phyloP scores from a whole-genome alignment of 2,113 vertebrate genomes.

The Nycticorax nycticorax region DNA sequence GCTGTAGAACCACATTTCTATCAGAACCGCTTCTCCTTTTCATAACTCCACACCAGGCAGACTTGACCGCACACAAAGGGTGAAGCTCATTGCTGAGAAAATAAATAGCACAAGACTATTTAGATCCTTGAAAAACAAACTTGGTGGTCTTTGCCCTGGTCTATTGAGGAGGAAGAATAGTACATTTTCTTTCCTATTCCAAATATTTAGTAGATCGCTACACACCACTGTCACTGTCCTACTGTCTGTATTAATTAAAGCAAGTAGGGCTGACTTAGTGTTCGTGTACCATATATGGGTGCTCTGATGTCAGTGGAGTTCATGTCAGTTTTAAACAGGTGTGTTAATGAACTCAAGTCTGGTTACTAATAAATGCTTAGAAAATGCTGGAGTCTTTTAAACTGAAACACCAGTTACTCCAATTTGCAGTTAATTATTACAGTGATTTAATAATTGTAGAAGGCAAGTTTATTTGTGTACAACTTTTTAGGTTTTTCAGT shows the following conservation, averaged over 20 bases:
- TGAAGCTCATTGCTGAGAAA: constrained; percentile 36
- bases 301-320: neutral
- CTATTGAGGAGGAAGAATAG: neutral
- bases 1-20: neutral
- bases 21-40: neutral
- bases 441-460: neutral
- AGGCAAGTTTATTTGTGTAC: neutral
- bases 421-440: neutral
- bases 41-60: neutral
- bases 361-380: neutral
- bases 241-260: neutral
- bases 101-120: constrained; percentile 35
- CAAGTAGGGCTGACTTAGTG: neutral
- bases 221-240: neutral
- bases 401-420: neutral
- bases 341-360: neutral
- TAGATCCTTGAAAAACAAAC: constrained; percentile 35
- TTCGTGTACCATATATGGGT: neutral
- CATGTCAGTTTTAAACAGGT: neutral
- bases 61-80: constrained; percentile 33
- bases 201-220: constrained; percentile 28
- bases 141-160: neutral
- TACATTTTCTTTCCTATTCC: constrained; percentile 6
- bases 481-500: neutral
- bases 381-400: neutral